Percentiles rank a stretch among this genome's conserved stretches.
phyloP scores from a whole-genome alignment of 1,140 invertebrate species.

The Brachionus calyciflorus region DNA sequence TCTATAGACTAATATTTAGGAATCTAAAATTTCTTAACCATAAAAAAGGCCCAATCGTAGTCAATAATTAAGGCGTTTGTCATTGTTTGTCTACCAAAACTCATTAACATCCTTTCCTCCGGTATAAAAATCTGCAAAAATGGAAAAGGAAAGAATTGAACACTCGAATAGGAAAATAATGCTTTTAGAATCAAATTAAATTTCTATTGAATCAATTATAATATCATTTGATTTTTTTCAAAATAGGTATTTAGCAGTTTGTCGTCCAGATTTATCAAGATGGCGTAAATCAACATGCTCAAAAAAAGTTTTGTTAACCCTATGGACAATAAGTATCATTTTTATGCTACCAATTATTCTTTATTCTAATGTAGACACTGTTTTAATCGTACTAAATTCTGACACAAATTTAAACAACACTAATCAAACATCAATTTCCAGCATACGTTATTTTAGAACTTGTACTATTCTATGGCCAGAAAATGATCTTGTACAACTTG shows the following conservation, averaged over 20 bases:
- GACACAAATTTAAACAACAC: not conserved
- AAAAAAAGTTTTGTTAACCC: not conserved
- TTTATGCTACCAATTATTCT: conserved; percentile 43
- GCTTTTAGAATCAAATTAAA: no score
- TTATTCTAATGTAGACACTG: conserved; percentile 14
- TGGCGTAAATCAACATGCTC: conserved; percentile 17
- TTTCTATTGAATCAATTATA: not conserved
- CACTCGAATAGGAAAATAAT: no score
- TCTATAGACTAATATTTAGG: no score
- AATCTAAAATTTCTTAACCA: no score
- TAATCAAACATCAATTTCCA: not conserved
- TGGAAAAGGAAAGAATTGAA: no score
- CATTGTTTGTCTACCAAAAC: no score
- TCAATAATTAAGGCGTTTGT: no score
- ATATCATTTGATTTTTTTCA: not conserved
- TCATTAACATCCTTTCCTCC: no score
- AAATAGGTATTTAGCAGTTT: conserved; percentile 44
- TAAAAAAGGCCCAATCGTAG: no score
- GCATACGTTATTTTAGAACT: not conserved
- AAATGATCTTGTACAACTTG: conserved; percentile 1
- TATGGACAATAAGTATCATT: conserved; percentile 36
- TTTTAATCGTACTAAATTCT: not conserved
- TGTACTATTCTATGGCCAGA: conserved; percentile 27
- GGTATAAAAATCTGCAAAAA: no score
- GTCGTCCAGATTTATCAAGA: not conserved